Evolutionary conservation across 2,113 vertebrate species (phyloP).

Genomic region (Caracal caracal): DNA sequence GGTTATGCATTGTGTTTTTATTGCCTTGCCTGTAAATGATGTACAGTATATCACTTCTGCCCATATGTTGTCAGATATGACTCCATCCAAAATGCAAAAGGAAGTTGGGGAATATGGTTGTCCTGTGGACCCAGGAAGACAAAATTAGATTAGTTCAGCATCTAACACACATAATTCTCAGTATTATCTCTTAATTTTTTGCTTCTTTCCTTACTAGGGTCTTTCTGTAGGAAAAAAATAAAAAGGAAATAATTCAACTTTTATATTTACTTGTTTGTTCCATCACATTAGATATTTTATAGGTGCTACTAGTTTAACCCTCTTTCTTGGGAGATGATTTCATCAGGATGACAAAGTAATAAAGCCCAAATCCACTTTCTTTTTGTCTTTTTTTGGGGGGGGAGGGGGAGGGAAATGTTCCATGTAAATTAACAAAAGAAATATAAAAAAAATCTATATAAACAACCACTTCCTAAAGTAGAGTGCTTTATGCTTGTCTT

Average conservation of each 20-base stretch:
- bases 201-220: neutral
- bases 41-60: neutral
- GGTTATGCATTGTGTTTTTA: neutral
- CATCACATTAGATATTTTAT: neutral
- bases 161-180: neutral
- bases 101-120: neutral
- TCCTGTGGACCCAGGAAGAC: neutral
- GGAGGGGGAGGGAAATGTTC: neutral
- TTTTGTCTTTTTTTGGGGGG: neutral
- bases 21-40: neutral
- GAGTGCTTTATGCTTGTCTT: neutral
- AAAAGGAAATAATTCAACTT: neutral
- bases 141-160: neutral
- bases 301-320: neutral
- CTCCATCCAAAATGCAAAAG: neutral
- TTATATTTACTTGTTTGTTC: neutral
- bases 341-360: neutral
- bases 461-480: neutral
- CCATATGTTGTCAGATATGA: neutral
- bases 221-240: neutral
- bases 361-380: constrained; percentile 1
- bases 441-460: neutral
- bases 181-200: neutral
- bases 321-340: neutral
- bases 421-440: constrained; percentile 5